A percentile compares a stretch with the other conserved stretches of the same genome.
phyloP scores from a whole-genome alignment of 2,888 invertebrate species.

The Chrysolina oricalcia region DNA sequence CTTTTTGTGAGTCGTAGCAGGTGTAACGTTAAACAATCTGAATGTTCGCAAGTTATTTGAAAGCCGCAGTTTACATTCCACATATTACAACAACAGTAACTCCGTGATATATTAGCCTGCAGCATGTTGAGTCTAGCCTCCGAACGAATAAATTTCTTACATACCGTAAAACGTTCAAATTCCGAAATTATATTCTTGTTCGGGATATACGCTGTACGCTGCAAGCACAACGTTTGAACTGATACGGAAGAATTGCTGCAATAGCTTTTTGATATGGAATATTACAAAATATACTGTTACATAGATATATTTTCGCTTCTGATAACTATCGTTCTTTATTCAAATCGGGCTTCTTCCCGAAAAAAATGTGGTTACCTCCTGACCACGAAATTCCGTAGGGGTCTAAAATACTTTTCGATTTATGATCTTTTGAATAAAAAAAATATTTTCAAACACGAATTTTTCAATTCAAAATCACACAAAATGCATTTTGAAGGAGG shows the following conservation, averaged over 20 bases:
- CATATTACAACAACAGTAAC: constrained; percentile 26
- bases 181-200: constrained; percentile 27
- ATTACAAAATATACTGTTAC: too few species aligned
- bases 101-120: constrained; percentile 30
- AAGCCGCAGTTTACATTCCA: constrained; percentile 29
- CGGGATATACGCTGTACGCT: neutral
- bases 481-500: too few species aligned
- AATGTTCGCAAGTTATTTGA: constrained; percentile 27
- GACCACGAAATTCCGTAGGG: too few species aligned
- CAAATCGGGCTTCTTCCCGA: too few species aligned
- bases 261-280: neutral
- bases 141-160: constrained; percentile 34
- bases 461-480: too few species aligned
- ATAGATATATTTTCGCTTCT: too few species aligned
- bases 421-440: too few species aligned
- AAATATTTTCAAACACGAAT: too few species aligned
- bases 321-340: too few species aligned
- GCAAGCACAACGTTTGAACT: constrained; percentile 7
- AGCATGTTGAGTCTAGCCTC: constrained; percentile 29
- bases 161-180: constrained; percentile 32
- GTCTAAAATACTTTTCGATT: too few species aligned
- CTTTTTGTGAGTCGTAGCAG: neutral
- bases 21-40: constrained; percentile 12
- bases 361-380: too few species aligned
- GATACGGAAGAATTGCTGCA: constrained; percentile 12